These are phyloP conservation scores for Momotus momota DNA, from an alignment of 2,797 vertebrate species.

Conservation along the genomic window DNA sequence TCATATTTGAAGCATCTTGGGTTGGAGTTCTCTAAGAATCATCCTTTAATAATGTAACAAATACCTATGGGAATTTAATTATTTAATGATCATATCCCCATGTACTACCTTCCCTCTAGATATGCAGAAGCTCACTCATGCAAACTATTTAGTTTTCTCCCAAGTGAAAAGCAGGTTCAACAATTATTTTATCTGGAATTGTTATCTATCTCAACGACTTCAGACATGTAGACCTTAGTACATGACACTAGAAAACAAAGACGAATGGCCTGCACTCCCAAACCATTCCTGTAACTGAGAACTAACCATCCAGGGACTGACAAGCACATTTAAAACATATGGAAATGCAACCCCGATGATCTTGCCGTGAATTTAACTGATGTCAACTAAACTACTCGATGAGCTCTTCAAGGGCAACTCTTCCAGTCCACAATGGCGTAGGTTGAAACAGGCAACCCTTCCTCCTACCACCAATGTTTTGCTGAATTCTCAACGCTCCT, in stretches of 20 bases:
- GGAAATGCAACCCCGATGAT: background rate
- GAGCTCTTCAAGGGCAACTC: background rate
- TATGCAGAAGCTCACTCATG: background rate
- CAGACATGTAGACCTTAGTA: background rate
- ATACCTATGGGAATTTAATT: background rate
- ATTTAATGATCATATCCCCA: background rate
- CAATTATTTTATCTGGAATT: conserved; percentile 12
- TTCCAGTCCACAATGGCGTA: background rate
- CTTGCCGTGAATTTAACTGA: background rate
- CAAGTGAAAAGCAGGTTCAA: background rate
- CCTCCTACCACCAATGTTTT: background rate
- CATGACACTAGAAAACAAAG: background rate
- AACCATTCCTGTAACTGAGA: background rate
- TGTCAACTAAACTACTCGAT: background rate
- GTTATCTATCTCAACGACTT: background rate
- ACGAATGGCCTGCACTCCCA: background rate
- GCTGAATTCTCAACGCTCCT: background rate
- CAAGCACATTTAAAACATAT: background rate
- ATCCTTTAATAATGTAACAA: background rate
- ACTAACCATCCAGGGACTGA: background rate
- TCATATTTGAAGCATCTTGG: background rate
- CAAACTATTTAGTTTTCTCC: background rate
- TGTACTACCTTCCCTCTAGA: background rate
- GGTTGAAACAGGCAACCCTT: background rate
- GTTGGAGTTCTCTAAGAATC: background rate